Base-by-base conservation (phyloP, 2,797 vertebrate genomes). In the Poecilia velifera region DNA sequence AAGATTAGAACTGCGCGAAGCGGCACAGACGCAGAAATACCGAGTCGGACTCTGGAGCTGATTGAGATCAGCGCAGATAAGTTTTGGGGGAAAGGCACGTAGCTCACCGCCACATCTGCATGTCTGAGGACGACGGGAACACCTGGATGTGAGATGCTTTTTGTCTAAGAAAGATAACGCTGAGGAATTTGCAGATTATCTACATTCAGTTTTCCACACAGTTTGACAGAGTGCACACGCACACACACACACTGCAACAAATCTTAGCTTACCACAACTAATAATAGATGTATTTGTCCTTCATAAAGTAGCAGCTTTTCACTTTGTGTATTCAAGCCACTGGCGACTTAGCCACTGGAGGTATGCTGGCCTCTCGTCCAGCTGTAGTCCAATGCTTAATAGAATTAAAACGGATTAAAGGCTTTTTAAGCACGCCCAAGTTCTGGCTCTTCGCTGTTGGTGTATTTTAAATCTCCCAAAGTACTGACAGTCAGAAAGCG, bases 371-470 rank as follows among this genome's bases (percentile, higher is more conserved):
- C 89, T 89, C 81, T 91, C 87, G 92, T 89, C 87, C 91, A 85
- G 85, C 92, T 86, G 87, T 86, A 87, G 88, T 90, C 82, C 91
- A 90, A 86, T 88, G 92, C 92, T 89, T 94, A 93, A 94, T 93
- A 93, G 95, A 95, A 94, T 95, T 94, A 94, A 90, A 90, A 84
- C 76, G 90, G 93, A 95, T 95, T 94, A 95, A 93, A 94, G 88
- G 89, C 75, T 89, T 93, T 90, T 93, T 94, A 93, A 91, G 89
- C 91, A 88, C 91, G 88, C 92, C 92, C 77, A 70, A 86, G 75
- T 91, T 85, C 83, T 89, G 87, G 81, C 87, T 83, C 83, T 89
- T 87, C 72, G 51, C 84, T 86, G 87, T 88, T 75, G 90, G 92
- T 77, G 85, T 89, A 90, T 91, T 94, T 87, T 85, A 86, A 91